Evolutionary conservation across 2,888 invertebrate species (phyloP), one percentile per base, ranked within the genome.

Genomic region (Pandemis heparana): DNA sequence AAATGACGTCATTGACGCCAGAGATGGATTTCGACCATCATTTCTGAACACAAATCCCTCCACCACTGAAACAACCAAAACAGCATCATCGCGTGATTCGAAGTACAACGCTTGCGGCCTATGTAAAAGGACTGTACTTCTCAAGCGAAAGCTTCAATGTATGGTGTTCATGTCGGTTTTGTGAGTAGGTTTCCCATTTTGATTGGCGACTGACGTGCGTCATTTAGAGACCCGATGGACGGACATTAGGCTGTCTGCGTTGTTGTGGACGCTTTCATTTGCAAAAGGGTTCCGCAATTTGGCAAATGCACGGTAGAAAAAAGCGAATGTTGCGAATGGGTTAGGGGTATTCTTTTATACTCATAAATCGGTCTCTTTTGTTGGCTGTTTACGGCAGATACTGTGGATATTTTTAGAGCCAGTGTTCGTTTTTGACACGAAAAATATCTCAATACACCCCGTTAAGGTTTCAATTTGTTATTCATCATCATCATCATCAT

Each of bases 21-120:
- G 92, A 92, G 93, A 94, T 92, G 92, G 91, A 93, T 93, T 91
- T 87, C 84, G 85, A 86, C 92, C 88, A 93, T 94, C 92, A 93
- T 92, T 92, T 88, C 91, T 89, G 92, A 83, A 91, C 86, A 86
- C 87, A 85, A 84, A 80, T 78, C 85, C 75, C 71, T 68, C 60
- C 72, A 92, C 86, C 78, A 68, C 67, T 46, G 71, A 67, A 61
- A 12, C 12, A 41, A 65, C 56, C 66, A 61, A 0, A 38, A n/a
- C 8, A 41, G 41, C 0, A 3, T 5, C 41, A 71, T 76, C 70
- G 46, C 5, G 5, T 53, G 48, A 71, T 77, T 23, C 75, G 8
- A 1, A n/a, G 74, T 85, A 78, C 89, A 89, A 83, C 81, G 77
- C 88, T 76, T 16, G 32, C 9, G 82, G 1, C 1, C 18, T 51